Base-by-base conservation (phyloP, 2,113 vertebrate genomes). In the Paratilapia polleni region DNA sequence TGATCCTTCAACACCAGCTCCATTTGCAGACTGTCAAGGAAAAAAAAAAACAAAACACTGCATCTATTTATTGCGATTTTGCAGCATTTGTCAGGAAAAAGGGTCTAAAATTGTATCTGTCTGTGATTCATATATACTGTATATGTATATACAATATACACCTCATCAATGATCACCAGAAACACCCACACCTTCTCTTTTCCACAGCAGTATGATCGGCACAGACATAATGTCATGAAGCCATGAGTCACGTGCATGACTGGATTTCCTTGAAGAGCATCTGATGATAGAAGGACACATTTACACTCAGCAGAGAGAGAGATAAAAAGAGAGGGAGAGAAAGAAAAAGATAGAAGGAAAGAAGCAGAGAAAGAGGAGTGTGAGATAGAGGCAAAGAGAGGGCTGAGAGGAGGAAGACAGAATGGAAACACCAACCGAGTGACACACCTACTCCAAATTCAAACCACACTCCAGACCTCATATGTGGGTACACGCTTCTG, bases 251-350 rank as follows among this genome's bases (percentile, higher is more conserved):
- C 28, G 24, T 63, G 68, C 59, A 24, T 13, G 41, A 49, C 59
- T n/a, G 34, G 43, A 19, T 68, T 86, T 84, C 61, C 28, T 79
- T 54, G 54, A 78, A 60, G 62, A 83, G 19, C 60, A 82, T 59
- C 56, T 66, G 82, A 84, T 80, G 58, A 70, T 43, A 61, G 64
- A 58, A 60, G 26, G 56, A 59, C 38, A 19, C 22, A 85, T 82
- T 85, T 73, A 81, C 66, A 60, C 73, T 54, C 38, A 19, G 20
- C 34, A 43, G 17, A 47, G 20, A 47, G 20, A 47, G 2, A 7
- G 17, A 26, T 17, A 1, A 17, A 52, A 28, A 52, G 66, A 49
- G 28, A 1, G 17, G 13, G 13, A 36, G 4, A 38, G 57, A 43
- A 31, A 47, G 19, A 47, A 47, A 70, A 3, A 15, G 6, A 58